Base-by-base conservation (phyloP, 2,888 invertebrate genomes). In the Aporophyla nigra region DNA sequence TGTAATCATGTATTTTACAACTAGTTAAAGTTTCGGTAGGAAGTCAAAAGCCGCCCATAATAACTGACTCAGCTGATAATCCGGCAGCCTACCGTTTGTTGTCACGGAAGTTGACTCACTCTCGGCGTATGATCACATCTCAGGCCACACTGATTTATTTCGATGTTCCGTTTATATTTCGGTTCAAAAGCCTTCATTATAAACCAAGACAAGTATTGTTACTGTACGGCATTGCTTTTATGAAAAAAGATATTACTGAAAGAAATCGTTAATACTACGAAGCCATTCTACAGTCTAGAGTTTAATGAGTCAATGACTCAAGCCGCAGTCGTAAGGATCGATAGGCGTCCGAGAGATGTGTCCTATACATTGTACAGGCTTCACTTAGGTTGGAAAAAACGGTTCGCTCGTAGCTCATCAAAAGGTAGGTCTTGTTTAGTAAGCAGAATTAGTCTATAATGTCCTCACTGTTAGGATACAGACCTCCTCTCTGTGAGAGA, bases 51-150 rank as follows among this genome's bases (percentile, higher is more conserved):
- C 24, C 43, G 65, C 24, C 33, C 40, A 56, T 56, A 56, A 49
- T 9, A 43, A 51, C 43, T 83, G 83, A 83, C 19, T 83, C 73
- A 40, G 58, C 10, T 46, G 27, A 58, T 68, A 68, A 81, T 78
- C 69, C 56, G 27, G 56, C 63, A 54, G 40, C 59, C 49, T 43
- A 59, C 53, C 10, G 58, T 40, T 59, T 71, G 67, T 80, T 59
- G 46, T 72, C 69, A 69, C 69, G 73, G 81, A 73, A 78, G 74
- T 73, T 81, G 84, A 81, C 65, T 83, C 81, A 83, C 33, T 40
- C 43, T 54, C 33, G 16, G 78, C 54, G 33, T 53, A 33, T 59
- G n/a, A 58, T 65, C 62, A 82, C 54, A 77, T 71, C 65, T 40
- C 33, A 0, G 12, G 27, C 56, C 24, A 40, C 46, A 61, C n/a